Base-by-base conservation (phyloP, 2,113 vertebrate species). In the Mormyrus lacerda region DNA sequence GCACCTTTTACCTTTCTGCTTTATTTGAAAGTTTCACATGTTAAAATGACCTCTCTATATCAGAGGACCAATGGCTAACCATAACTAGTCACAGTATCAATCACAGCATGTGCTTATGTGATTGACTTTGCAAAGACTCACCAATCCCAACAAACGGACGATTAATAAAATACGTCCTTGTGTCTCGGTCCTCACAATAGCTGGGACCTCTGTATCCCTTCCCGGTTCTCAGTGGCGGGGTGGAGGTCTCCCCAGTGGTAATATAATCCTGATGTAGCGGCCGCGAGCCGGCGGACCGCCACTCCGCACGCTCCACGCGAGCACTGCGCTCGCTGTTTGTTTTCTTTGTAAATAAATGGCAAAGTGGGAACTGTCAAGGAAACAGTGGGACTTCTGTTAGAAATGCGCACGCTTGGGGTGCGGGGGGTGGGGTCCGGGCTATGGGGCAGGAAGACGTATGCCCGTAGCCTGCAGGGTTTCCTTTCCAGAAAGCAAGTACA, bases 401-500 rank as follows among this genome's bases (percentile, higher is more conserved):
- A 94, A 91, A 90, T 90, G 90, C 88, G 88, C 88, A 89, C 90
- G 90, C 83, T 89, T 0, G 53, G 89, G 87, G 88, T 83, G 73
- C 89, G 91, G 89, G 53, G 88, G 93, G n/a, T 27, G 90, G 24
- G 58, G 58, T 10, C 8, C 9, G 58, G 58, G 24, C 8, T 91
- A 88, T 87, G 89, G 92, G 94, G 93, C 95, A 95, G 95, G 95
- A 95, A 96, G 94, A 93, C 89, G 44, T 91, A 95, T 95, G 95
- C 95, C 95, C 92, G 91, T 94, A 94, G 95, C 95, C 90, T 94
- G 92, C 91, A 91, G 94, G 92, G 95, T 94, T 96, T 96, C 94
- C 95, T 96, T 92, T 94, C 93, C 31, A 76, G 93, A 93, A 94
- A 92, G 90, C 94, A 92, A 93, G 93, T 92, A 93, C 92, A 93